Evolutionary conservation across 92 coral and sea anemone genomes (phyloP).

Genomic region (Meandrina meandrites): DNA sequence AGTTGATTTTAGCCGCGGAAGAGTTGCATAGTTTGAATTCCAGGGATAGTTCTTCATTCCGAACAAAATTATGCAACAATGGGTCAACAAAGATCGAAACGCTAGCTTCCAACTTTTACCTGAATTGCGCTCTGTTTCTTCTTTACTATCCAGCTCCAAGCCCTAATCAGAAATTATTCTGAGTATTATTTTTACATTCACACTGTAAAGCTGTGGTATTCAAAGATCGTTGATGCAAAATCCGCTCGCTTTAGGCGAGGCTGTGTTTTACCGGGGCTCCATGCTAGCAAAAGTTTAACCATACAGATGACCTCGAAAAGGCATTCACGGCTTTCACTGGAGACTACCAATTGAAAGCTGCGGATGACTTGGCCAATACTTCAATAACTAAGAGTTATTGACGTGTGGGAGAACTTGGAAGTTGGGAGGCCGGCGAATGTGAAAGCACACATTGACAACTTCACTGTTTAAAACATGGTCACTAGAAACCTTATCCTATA

Average conservation of each 20-base stretch:
- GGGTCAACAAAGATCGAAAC: background rate
- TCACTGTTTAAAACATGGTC: background rate
- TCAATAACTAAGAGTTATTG: too few species aligned
- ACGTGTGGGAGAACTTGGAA: too few species aligned
- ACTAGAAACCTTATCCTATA: background rate
- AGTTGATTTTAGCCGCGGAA: background rate
- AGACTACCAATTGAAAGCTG: too few species aligned
- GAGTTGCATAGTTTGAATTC: conserved; percentile 1
- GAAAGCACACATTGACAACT: background rate
- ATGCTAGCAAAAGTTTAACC: background rate
- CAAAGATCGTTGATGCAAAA: background rate
- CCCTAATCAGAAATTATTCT: background rate
- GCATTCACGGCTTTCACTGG: background rate
- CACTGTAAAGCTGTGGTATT: background rate
- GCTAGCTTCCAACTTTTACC: background rate
- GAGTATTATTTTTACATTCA: background rate
- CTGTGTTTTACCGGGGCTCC: too few species aligned
- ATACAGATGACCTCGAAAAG: background rate
- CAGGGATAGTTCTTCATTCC: background rate
- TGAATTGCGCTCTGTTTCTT: background rate
- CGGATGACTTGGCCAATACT: background rate
- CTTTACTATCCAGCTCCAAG: background rate
- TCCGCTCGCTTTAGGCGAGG: background rate
- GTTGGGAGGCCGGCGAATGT: too few species aligned
- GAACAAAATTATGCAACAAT: background rate